Conservation (phyloP, 2,113 vertebrate species). For the Panthera uncia region DNA sequence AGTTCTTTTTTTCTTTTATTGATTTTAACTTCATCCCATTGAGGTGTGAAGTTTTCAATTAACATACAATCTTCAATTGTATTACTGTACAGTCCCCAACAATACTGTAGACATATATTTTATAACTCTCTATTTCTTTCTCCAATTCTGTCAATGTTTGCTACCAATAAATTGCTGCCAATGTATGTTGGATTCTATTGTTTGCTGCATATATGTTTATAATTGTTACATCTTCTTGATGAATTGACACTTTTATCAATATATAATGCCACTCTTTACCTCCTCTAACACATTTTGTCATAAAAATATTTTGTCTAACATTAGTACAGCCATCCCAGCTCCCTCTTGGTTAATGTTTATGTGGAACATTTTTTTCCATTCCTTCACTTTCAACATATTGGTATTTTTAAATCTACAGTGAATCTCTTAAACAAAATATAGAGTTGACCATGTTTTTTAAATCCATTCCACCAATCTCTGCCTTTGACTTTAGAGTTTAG, state of each 20-base stretch:
- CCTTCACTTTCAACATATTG: neutral
- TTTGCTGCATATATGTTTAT: neutral
- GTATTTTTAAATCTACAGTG: neutral
- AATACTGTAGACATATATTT: neutral
- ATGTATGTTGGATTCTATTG: neutral
- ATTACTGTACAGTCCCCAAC: neutral
- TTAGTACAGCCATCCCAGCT: neutral
- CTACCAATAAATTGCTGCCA: neutral
- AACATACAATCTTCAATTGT: neutral
- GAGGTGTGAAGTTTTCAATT: neutral
- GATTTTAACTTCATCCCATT: neutral
- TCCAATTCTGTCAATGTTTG: neutral
- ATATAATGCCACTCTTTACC: neutral
- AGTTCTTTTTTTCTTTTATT: neutral
- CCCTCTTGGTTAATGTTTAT: neutral
- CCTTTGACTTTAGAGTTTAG: neutral
- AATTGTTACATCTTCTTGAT: neutral
- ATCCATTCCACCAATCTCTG: neutral
- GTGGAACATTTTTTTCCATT: neutral
- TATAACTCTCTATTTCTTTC: neutral
- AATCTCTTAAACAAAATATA: neutral
- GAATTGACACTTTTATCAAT: neutral
- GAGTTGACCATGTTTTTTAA: neutral
- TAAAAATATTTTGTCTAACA: neutral
- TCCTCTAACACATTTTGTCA: neutral